Evolutionary conservation across 2,888 invertebrate genomes (phyloP), one percentile per base, ranked within the genome.

Genomic region (Coelogynopora nodosa): DNA sequence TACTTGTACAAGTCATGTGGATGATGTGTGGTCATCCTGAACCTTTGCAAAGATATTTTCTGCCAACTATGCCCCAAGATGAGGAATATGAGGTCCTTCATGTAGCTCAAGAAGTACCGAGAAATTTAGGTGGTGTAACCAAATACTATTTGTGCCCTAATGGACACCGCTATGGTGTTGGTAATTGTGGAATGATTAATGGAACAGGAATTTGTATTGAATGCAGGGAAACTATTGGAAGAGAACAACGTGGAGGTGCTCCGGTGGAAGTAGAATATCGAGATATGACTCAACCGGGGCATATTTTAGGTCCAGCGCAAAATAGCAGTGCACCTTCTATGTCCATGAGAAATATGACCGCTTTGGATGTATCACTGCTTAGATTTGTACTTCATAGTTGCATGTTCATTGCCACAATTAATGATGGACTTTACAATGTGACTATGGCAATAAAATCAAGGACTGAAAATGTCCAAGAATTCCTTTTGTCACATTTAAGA

Each of bases 151-250:
- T 5, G 5, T 74, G 74, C 23, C 74, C 74, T 2, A 74, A 74
- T 74, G 74, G 74, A 2, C 74, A 74, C 23, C 74, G 5, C 5
- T 74, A 74, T 74, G 74, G 74, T 74, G 74, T 74, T 74, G 74
- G 74, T 26, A 26, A 74, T 26, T 74, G 74, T 23, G 74, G 74
- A 2, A 10, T n/a, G 2, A 10, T 74, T 5, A 74, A 74, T 26
- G 23, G 23, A 74, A 23, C 74, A 2, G 5, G 18, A 5, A 5
- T 2, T 10, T 74, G 74, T 74, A 74, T n/a, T 74, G 74, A 74
- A 74, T 74, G 74, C 27, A 26, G 74, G 5, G 74, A 74, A 74
- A 26, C 5, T 13, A 74, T 74, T 74, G 74, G 74, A 13, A 2
- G 2, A n/a, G 23, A 26, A n/a, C 74, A 74, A 23, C 5, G 2